phyloP scores from a whole-genome alignment of 2,113 vertebrate genomes.

The Dromiciops gliroides region DNA sequence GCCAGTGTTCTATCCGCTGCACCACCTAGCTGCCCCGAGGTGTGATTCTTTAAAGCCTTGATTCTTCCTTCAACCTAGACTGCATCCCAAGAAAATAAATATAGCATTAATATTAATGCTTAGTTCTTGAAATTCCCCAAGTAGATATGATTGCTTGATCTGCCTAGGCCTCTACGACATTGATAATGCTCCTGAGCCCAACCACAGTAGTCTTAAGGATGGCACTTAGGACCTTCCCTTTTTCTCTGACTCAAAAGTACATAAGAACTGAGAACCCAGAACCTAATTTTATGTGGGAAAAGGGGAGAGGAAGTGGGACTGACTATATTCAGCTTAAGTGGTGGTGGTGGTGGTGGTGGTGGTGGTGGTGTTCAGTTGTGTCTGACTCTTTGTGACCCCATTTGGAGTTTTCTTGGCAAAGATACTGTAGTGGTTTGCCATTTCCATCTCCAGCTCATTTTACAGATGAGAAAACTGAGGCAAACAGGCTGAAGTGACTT shows the following conservation, averaged over 20 bases:
- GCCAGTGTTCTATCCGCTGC: too few relatives aligned
- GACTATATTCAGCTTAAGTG: not conserved
- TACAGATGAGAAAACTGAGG: not conserved
- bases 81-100: not conserved
- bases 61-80: not conserved
- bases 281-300: not conserved
- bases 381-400: too few relatives aligned
- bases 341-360: too few relatives aligned
- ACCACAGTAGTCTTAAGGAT: not conserved
- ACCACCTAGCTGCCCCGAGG: too few relatives aligned
- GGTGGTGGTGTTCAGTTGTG: too few relatives aligned
- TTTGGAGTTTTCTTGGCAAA: too few relatives aligned
- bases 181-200: not conserved
- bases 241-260: not conserved
- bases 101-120: not conserved
- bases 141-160: not conserved
- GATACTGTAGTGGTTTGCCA: not conserved
- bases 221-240: not conserved
- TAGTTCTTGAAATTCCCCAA: not conserved
- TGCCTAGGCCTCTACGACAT: not conserved
- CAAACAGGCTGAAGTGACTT: not conserved
- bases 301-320: accelerated
- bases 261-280: not conserved
- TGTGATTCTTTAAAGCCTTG: not conserved
- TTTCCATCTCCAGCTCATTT: not conserved